Base-by-base conservation (phyloP, 2,113 vertebrate genomes). In the Chroicocephalus ridibundus region DNA sequence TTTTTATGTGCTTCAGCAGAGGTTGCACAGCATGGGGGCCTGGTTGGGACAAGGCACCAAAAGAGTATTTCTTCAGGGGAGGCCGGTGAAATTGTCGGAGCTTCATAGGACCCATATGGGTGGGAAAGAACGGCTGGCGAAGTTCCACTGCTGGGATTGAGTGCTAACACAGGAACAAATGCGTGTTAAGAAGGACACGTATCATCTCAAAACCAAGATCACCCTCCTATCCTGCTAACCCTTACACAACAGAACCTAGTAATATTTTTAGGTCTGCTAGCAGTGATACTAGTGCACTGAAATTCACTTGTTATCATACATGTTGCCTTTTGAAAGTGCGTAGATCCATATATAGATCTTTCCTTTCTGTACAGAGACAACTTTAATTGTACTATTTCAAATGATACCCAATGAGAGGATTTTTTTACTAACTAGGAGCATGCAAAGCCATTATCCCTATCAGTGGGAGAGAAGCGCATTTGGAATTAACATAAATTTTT, bases 41-140 rank as follows among this genome's bases (percentile, higher is more conserved):
- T 0, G 99, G 99, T 55, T 99, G 99, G 89, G 99, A 99, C 80
- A 99, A 87, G 62, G 99, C 95, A n/a, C 99, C 99, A 36, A 99
- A 99, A 3, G 99, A 99, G 52, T 99, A 99, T 96, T 99, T 99
- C 98, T 99, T 99, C 87, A 99, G 95, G 31, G 98, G 91, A 12
- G 99, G 98, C 1, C 99, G 99, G 96, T 99, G 99, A 95, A 99
- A 99, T 47, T 98, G 99, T 2, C 99, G 98, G 34, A 99, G 98
- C 93, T 99, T 99, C 99, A 99, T 99, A 27, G 99, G 99, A 20
- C 99, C 99, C 99, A 99, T 99, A 87, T 99, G 99, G 32, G 99
- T 99, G 75, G 99, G 99, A 84, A 99, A 99, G 98, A 99, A 99
- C 0, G 99, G 99, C 97, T 99, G 99, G 31, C 99, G 98, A 61